Evolutionary conservation across 1,140 invertebrate species (phyloP), one percentile per base, ranked within the genome.

Genomic region (Leptinotarsa lineolata): DNA sequence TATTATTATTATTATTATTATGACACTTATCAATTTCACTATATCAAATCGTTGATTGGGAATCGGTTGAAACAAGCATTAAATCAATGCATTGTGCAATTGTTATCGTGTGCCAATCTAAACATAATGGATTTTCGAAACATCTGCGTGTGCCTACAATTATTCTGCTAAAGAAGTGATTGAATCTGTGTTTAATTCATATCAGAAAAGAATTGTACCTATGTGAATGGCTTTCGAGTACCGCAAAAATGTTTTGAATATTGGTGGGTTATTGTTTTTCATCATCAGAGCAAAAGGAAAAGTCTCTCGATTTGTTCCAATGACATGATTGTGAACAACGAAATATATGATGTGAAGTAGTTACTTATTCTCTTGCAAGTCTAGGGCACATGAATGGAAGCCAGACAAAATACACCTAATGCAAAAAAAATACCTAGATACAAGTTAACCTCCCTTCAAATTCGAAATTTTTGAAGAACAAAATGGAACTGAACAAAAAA

Each of bases 71-170:
- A 54, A n/a, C 48, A 54, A 54, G 15, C 48, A 16, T 54, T 16
- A 3, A 54, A 54, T 54, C 48, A 54, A 54, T n/a, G 16, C 48
- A 54, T n/a, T 54, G 15, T 54, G n/a, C 48, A 54, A 54, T 54
- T 54, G 48, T 54, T 54, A 8, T 54, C n/a, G 15, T 16, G n/a
- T 11, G 30, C 8, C 30, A 11, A 39, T 11, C 6, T 54, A 54
- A 54, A 54, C 48, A 54, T 54, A 54, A 54, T 16, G 13, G n/a
- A 54, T 54, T 54, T 54, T 54, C 48, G 48, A 54, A 54, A 54
- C 48, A 54, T 54, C 48, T 54, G 48, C 48, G 48, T 18, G 48
- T 54, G 48, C n/a, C 48, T 0, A 54, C 30, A 39, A 39, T 15
- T 54, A 18, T 54, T 54, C 48, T 18, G 16, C 48, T 5, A 4